Evolutionary conservation across 2,797 vertebrate genomes (phyloP), one percentile per base, ranked within the genome.

Genomic region (Typhlichthys subterraneus): DNA sequence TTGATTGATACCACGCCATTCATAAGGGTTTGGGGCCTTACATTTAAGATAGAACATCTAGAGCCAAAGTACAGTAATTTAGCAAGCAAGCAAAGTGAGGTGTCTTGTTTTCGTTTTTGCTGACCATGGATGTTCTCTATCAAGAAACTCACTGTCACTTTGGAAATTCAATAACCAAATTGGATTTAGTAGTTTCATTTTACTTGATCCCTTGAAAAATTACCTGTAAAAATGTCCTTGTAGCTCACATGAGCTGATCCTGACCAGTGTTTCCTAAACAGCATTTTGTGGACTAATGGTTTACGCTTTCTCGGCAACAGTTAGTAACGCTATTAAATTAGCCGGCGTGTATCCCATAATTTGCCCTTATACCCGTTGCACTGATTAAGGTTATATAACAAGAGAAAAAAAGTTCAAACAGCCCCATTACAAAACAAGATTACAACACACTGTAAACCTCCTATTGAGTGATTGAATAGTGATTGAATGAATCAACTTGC

Each of bases 51-150:
- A 12, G n/a, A 45, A 42, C n/a, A 15, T 45, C 42, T 42, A 12
- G 38, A 45, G 11, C n/a, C 11, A 45, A 14, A 57, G 14, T 57
- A 15, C 14, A 12, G 14, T n/a, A n/a, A n/a, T n/a, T 5, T 10
- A 45, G 42, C 38, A 45, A 45, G 2, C 11, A 53, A 19, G 3
- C 12, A 53, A 29, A 29, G 17, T 5, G 17, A 10, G 19, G 10
- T 11, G 7, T 38, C 38, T 9, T 42, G 38, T 42, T 45, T 42
- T 56, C 6, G 6, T 19, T 3, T 15, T 45, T 15, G 55, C 55
- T 57, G 55, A 57, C 55, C n/a, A 17, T 4, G 55, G n/a, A 15
- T 57, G n/a, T 45, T 45, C 38, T 42, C 33, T 57, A 10, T 57
- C n/a, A 57, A 53, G 52, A 19, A 45, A 10, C 7, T 42, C 13